Conservation (phyloP, 2,113 vertebrate species). For the Butorides virescens region DNA sequence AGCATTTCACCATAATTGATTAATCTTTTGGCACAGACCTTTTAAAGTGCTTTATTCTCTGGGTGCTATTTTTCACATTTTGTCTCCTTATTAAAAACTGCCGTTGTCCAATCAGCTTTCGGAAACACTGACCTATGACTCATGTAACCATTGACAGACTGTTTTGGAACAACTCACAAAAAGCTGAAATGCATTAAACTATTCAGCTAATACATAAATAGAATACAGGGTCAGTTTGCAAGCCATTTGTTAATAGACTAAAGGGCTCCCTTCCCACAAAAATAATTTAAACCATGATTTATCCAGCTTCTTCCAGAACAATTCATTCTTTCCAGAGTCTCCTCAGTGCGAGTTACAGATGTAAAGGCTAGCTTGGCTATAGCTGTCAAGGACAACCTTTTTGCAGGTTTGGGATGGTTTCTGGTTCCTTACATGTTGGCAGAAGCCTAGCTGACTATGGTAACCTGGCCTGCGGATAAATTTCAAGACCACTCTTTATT, state of each 20-base stretch:
- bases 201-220: constrained; percentile 57
- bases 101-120: neutral
- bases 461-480: neutral
- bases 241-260: constrained; percentile 52
- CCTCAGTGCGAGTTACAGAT: neutral
- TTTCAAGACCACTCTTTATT: neutral
- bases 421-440: neutral
- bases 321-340: constrained; percentile 48
- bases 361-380: neutral
- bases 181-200: constrained; percentile 56
- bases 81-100: constrained; percentile 29
- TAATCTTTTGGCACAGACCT: constrained; percentile 51
- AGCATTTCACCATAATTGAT: constrained; percentile 26
- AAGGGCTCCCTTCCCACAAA: constrained; percentile 52
- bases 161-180: constrained; percentile 54
- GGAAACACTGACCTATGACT: constrained; percentile 53
- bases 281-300: constrained; percentile 60
- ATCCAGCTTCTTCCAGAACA: constrained; percentile 41
- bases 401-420: neutral
- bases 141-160: constrained; percentile 54
- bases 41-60: constrained; percentile 42
- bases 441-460: neutral
- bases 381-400: neutral
- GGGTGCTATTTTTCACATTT: constrained; percentile 57
- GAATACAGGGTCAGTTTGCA: constrained; percentile 54